Conservation (phyloP, 2,113 vertebrate species). For the Epinephelus cyanopodus region DNA sequence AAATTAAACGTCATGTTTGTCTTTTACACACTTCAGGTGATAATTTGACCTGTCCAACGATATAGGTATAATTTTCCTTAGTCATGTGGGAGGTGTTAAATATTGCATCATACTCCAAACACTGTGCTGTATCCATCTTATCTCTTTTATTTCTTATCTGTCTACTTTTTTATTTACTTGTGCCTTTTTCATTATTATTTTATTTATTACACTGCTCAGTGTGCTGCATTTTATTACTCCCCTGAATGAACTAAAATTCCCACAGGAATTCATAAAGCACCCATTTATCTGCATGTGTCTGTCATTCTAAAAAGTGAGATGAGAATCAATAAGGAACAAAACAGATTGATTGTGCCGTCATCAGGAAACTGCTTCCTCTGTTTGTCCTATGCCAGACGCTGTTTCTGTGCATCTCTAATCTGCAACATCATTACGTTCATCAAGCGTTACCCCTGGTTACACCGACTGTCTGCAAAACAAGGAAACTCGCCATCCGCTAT, state of each 20-base stretch:
- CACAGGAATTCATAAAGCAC: not conserved
- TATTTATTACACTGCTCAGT: not conserved
- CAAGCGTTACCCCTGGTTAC: conserved; percentile 6
- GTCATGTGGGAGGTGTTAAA: not conserved
- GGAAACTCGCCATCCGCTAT: conserved; percentile 8
- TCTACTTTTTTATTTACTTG: too few relatives aligned
- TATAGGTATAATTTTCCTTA: not conserved
- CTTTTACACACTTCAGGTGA: not conserved
- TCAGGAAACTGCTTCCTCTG: conserved; percentile 9
- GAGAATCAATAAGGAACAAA: conserved; percentile 3
- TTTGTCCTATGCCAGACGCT: not conserved
- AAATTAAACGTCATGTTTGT: not conserved
- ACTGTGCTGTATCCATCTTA: too few relatives aligned
- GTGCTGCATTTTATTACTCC: not conserved
- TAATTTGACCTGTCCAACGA: not conserved
- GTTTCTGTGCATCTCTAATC: conserved; percentile 8
- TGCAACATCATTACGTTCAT: not conserved
- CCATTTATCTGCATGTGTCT: not conserved
- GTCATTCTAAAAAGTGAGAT: conserved; percentile 1
- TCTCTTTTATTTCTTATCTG: not conserved
- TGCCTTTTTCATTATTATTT: too few relatives aligned
- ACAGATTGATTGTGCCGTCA: conserved; percentile 10
- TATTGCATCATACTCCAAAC: not conserved
- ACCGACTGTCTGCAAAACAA: conserved; percentile 13
- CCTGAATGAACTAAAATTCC: not conserved